Base-by-base conservation (phyloP, 1,140 invertebrate species). In the Eumeta japonica region DNA sequence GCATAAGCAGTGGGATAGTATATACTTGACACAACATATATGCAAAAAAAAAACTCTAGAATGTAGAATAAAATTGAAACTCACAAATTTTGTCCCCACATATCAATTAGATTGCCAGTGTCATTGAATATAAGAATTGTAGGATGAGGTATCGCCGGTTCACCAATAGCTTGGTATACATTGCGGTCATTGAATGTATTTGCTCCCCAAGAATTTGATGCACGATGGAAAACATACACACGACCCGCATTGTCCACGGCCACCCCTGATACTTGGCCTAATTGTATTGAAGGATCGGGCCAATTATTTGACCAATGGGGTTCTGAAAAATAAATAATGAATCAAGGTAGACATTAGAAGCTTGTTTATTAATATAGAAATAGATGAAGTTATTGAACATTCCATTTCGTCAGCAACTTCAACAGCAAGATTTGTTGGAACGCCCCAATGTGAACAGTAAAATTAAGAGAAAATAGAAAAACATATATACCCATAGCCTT, bases 171-270 rank as follows among this genome's bases (percentile, higher is more conserved):
- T 39, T 76, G 76, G 58, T 80, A 89, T 1, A 77, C 64, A 62
- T 89, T 82, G 3, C 68, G 51, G 1, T 48, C 43, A 37, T 81
- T 70, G 56, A 92, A 93, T 13, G 88, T 84, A 5, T 56, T 62
- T 9, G 43, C 55, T 46, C 75, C 76, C 93, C 93, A 97, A 2
- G 82, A 58, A 45, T 86, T 77, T 36, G 81, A 62, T 3, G 82
- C 89, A 52, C 94, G 80, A 65, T 96, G 92, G 56, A 97, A 94
- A 12, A 96, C 79, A 17, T 87, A 82, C 12, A 95, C 70, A 48
- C 87, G 83, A 10, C 88, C 89, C 35, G 76, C 48, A 2, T 72
- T 76, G 64, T 92, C 88, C 11, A 92, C 73, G 12, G 86, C 83
- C 0, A 96, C 82, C 19, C 88, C 90, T 4, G 87, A 85, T 13